Conservation (phyloP, 2,888 invertebrate genomes). For the Orthosia cruda region DNA sequence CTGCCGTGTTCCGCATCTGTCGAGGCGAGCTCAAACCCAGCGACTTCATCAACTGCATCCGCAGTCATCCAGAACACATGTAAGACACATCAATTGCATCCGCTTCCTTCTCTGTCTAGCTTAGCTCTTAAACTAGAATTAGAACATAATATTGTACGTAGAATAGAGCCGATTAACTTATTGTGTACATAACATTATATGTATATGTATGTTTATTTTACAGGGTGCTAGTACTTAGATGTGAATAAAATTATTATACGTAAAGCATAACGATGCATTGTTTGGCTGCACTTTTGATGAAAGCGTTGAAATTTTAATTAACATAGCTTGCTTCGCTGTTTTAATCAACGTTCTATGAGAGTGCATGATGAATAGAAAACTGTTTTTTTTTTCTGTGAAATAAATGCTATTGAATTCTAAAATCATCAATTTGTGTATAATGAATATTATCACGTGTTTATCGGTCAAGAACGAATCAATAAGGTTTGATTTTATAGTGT, state of each 20-base stretch:
- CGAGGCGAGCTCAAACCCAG: constrained; percentile 95
- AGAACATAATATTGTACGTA: constrained; percentile 74
- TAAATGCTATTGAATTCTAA: constrained; percentile 18
- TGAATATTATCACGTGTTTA: constrained; percentile 15
- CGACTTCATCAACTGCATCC: constrained; percentile 97
- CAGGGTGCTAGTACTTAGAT: constrained; percentile 89
- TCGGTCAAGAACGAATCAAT: constrained; percentile 16
- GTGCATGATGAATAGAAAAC: constrained; percentile 28
- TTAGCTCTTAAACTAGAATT: constrained; percentile 66
- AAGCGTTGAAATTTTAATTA: constrained; percentile 33
- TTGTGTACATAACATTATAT: constrained; percentile 80
- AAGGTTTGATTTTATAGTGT: constrained; percentile 20
- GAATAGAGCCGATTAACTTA: constrained; percentile 79
- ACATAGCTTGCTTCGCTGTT: constrained; percentile 33
- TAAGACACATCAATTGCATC: constrained; percentile 92
- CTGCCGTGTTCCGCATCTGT: constrained; percentile 98
- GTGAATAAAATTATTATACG: constrained; percentile 71
- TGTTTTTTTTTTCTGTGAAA: not conserved
- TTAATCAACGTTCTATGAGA: constrained; percentile 24
- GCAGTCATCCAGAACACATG: constrained; percentile 99
- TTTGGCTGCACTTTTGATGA: constrained; percentile 73
- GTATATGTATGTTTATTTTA: constrained; percentile 84
- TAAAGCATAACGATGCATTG: constrained; percentile 72
- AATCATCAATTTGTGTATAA: constrained; percentile 11
- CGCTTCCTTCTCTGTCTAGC: constrained; percentile 76